These are phyloP conservation scores for Liparis tanakae DNA, from an alignment of 2,797 vertebrate species.

Conservation along the genomic window DNA sequence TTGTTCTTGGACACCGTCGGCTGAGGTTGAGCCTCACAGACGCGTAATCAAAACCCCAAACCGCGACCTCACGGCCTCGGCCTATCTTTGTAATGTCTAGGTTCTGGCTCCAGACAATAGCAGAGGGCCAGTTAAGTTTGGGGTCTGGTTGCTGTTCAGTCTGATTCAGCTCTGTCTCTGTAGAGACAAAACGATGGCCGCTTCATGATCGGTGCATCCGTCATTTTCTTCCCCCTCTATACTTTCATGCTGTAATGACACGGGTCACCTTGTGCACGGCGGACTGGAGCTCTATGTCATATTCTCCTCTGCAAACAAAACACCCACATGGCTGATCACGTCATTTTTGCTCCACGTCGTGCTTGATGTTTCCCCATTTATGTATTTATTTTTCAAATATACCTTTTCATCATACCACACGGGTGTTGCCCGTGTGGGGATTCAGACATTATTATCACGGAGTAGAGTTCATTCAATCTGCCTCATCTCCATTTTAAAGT, in stretches of 20 bases:
- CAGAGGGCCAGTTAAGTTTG: background rate
- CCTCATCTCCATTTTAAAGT: background rate
- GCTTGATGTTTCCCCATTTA: background rate
- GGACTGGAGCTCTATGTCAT: background rate
- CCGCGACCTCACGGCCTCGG: background rate
- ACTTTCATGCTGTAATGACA: slow-evolving; percentile 36
- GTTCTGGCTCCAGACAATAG: background rate
- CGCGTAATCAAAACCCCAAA: background rate
- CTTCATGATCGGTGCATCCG: slow-evolving; percentile 27
- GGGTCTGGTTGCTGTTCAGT: background rate
- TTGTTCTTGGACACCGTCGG: background rate
- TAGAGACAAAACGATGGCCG: background rate
- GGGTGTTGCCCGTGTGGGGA: background rate
- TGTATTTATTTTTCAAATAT: background rate
- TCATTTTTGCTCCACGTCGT: background rate
- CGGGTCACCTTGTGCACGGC: too few relatives aligned
- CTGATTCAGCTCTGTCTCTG: slow-evolving; percentile 9
- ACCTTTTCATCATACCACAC: background rate
- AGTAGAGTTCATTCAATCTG: background rate
- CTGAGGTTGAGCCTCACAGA: background rate
- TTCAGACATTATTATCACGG: slow-evolving; percentile 4
- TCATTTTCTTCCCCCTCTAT: slow-evolving; percentile 34
- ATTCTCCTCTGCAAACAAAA: slow-evolving; percentile 21
- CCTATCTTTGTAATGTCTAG: background rate
- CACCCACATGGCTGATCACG: background rate